Percentiles rank a stretch among this genome's conserved stretches.
Conservation (phyloP, 2,113 vertebrate genomes). For the Litocranius walleri region DNA sequence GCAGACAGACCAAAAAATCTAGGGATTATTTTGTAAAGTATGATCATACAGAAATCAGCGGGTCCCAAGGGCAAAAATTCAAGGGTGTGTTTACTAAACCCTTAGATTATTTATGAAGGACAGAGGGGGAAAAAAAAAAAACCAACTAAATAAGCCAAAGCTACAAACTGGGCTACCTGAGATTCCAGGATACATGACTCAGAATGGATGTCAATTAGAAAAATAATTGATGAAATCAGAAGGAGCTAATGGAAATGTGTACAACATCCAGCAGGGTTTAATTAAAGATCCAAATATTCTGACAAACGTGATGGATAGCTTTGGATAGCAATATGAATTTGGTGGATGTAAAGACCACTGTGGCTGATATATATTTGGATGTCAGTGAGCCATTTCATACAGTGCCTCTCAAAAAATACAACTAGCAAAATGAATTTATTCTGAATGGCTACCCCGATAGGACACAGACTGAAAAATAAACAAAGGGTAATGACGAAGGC, state of each 20-base stretch:
- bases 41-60: constrained; percentile 32
- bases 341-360: constrained; percentile 31
- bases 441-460: constrained; percentile 15
- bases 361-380: constrained; percentile 18
- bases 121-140: not conserved
- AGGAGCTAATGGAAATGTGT: constrained; percentile 57
- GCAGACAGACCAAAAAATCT: not conserved
- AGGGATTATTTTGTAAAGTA: constrained; percentile 31
- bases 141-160: constrained; percentile 43
- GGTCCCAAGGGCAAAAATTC: constrained; percentile 16
- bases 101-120: constrained; percentile 57
- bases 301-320: constrained; percentile 49
- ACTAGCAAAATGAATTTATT: constrained; percentile 53
- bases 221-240: constrained; percentile 48
- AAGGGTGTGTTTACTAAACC: constrained; percentile 34
- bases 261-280: constrained; percentile 64
- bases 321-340: constrained; percentile 11
- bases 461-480: constrained; percentile 33
- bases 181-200: constrained; percentile 28
- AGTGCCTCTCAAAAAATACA: constrained; percentile 8
- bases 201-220: constrained; percentile 57
- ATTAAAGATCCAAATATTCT: constrained; percentile 55
- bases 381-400: constrained; percentile 38
- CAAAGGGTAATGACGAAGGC: constrained; percentile 3
- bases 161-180: constrained; percentile 52